These are phyloP conservation scores for Alviniconcha marisindica DNA, from an alignment of 1,140 invertebrate genomes.

Conservation along the genomic window DNA sequence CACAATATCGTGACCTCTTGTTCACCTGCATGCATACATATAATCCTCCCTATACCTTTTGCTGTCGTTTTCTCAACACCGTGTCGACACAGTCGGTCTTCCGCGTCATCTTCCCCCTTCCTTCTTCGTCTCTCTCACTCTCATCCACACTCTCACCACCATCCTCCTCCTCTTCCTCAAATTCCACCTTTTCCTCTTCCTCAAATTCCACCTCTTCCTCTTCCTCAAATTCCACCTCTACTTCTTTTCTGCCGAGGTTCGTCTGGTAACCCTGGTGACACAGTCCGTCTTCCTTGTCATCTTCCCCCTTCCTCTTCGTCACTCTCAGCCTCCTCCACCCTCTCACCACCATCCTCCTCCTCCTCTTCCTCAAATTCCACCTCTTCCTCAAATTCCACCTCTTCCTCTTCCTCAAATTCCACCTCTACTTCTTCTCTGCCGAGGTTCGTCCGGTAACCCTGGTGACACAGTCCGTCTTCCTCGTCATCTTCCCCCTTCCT, in stretches of 20 bases:
- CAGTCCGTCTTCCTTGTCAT: background rate
- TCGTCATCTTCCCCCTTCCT: background rate
- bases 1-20: too few relatives aligned
- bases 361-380: too few relatives aligned
- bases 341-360: too few relatives aligned
- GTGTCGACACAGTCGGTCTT: background rate
- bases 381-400: background rate
- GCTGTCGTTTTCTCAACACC: too few relatives aligned
- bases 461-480: background rate
- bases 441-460: too few relatives aligned
- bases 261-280: background rate
- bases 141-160: background rate
- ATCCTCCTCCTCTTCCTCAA: too few relatives aligned
- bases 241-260: background rate
- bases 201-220: background rate
- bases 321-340: background rate
- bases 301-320: background rate
- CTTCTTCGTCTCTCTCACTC: background rate
- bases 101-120: background rate
- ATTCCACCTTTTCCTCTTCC: too few relatives aligned
- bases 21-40: too few relatives aligned
- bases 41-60: too few relatives aligned
- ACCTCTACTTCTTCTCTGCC: background rate
- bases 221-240: background rate
- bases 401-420: background rate